These are phyloP conservation scores for Drosophila guanche DNA, from an alignment of 1,140 invertebrate genomes.

Conservation along the genomic window DNA sequence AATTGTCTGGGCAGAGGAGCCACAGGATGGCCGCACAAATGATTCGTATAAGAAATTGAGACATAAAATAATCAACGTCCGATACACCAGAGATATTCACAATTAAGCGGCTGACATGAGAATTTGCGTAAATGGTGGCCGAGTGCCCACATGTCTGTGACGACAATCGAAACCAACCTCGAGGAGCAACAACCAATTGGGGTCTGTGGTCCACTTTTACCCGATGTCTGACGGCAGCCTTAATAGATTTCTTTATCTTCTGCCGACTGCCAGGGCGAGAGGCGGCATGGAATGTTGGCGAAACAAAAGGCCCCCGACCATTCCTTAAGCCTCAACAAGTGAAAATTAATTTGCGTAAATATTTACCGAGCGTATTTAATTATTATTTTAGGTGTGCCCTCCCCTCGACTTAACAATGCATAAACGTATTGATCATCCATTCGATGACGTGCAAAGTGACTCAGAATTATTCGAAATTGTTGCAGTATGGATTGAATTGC, in stretches of 20 bases:
- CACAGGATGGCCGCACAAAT: conserved; percentile 24
- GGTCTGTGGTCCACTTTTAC: conserved; percentile 53
- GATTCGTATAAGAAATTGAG: conserved; percentile 55
- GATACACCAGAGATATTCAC: conserved; percentile 21
- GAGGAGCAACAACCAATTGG: conserved; percentile 40
- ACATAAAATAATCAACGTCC: conserved; percentile 38
- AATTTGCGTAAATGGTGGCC: conserved; percentile 51
- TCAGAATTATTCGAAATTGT: conserved; percentile 25
- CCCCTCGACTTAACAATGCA: conserved; percentile 29
- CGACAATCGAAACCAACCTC: conserved; percentile 37
- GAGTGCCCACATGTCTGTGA: conserved; percentile 21
- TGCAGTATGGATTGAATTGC: neutral
- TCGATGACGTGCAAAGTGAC: conserved; percentile 29
- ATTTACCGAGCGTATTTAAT: conserved; percentile 63
- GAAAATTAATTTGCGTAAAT: conserved; percentile 70
- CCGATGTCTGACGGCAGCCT: conserved; percentile 19
- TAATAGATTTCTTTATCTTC: conserved; percentile 59
- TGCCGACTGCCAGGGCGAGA: conserved; percentile 27
- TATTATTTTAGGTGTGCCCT: conserved; percentile 62
- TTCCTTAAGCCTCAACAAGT: conserved; percentile 31
- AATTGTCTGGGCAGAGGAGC: conserved; percentile 10
- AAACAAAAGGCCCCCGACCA: conserved; percentile 33
- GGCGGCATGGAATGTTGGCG: conserved; percentile 17
- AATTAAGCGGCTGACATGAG: conserved; percentile 51
- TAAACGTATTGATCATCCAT: conserved; percentile 30